phyloP scores from a whole-genome alignment of 1,140 invertebrate species.

The Asobara japonica region DNA sequence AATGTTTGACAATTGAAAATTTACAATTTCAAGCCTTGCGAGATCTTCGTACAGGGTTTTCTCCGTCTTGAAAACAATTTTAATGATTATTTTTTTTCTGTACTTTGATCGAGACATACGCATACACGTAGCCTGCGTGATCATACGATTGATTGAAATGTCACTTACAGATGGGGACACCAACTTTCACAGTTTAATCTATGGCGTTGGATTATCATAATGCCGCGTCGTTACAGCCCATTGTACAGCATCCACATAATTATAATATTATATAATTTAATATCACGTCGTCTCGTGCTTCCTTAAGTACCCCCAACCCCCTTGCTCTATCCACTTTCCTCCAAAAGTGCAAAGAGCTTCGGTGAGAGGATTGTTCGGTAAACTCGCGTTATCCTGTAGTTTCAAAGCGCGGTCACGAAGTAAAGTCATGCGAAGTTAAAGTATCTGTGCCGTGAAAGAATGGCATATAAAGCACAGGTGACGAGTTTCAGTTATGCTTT shows the following conservation, averaged over 20 bases:
- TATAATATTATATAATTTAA: conserved; percentile 57
- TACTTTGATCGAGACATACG: no score
- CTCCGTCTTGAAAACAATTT: no score
- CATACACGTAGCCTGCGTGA: no score
- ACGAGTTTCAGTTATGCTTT: not conserved
- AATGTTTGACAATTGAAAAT: no score
- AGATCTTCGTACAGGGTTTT: no score
- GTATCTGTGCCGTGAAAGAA: conserved; percentile 41
- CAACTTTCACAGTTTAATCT: conserved; percentile 61
- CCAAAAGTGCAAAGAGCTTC: conserved; percentile 1
- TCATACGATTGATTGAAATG: conserved; percentile 15
- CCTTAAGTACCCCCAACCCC: conserved; percentile 20
- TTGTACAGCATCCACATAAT: not conserved
- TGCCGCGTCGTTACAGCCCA: conserved; percentile 54
- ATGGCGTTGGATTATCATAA: conserved; percentile 65
- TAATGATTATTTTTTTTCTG: no score
- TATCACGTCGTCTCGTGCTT: conserved; percentile 54
- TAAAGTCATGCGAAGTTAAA: conserved; percentile 18
- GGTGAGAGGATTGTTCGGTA: conserved; percentile 37
- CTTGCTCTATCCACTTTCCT: not conserved
- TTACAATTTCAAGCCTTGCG: no score
- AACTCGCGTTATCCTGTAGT: conserved; percentile 43
- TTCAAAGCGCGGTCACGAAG: not conserved
- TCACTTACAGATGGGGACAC: conserved; percentile 57
- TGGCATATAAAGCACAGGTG: conserved; percentile 53